Base-by-base conservation (phyloP, 2,888 invertebrate species). In the Scaptomyza polygonia region DNA sequence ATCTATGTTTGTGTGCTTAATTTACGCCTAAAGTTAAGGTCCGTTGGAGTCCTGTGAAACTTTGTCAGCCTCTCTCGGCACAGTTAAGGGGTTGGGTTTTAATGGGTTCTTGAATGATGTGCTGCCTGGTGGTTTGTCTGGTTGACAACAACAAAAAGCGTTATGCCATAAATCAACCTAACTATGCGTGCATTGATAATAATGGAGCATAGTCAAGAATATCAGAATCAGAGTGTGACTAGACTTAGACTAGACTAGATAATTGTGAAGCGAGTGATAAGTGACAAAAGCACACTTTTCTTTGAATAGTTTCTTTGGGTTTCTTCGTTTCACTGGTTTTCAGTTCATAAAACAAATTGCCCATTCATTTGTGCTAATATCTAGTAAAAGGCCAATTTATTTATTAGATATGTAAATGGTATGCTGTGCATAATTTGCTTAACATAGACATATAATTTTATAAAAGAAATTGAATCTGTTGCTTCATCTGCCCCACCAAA, bases 131-230 rank as follows among this genome's bases (percentile, higher is more conserved):
- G n/a, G 34, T 48, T 25, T 40, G 32, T 6, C 27, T 14, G 11
- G 9, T 18, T 8, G 47, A 6, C 9, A 65, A 6, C 9, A 65
- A 39, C 52, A 67, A 56, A 67, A 53, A 56, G 62, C 52, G 30
- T 34, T n/a, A 36, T 32, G 5, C 12, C 57, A 63, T 68, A 68
- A 69, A 68, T 69, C 54, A 68, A 40, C 7, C 12, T 9, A 29
- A 29, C 27, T 21, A n/a, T 32, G 32, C 25, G 7, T 5, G 30
- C 7, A 51, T 27, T 16, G 12, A 30, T 30, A 36, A 34, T 34
- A 34, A 12, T 32, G 32, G 5, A 12, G 32, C 32, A 34, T n/a
- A 34, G n/a, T 25, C 25, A 5, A 25, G 25, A 5, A 25, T 25
- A 12, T 32, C n/a, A n/a, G 32, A 12, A 32, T 12, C 32, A 34